These are phyloP conservation scores for Carduelis carduelis DNA, from an alignment of 2,797 vertebrate species.

Conservation along the genomic window DNA sequence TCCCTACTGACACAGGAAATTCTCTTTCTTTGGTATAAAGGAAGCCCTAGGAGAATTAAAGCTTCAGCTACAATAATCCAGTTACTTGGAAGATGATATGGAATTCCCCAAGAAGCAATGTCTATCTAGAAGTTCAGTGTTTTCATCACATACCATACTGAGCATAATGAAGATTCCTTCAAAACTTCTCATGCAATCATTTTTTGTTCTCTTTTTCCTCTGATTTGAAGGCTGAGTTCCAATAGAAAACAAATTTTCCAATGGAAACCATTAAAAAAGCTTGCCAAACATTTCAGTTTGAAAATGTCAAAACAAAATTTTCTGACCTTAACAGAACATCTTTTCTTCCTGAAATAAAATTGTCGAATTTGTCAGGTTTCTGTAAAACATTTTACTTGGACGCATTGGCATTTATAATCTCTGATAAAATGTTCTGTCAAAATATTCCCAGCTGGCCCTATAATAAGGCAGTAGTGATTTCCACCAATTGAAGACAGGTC, in stretches of 20 bases:
- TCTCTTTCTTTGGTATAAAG: not conserved
- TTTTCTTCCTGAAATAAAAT: conserved; percentile 21
- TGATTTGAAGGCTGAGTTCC: not conserved
- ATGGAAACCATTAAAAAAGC: not conserved
- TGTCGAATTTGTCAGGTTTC: conserved; percentile 27
- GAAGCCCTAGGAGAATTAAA: not conserved
- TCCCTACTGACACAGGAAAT: not conserved
- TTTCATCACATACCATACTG: not conserved
- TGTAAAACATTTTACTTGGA: conserved; percentile 43
- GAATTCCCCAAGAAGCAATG: not conserved
- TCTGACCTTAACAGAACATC: not conserved
- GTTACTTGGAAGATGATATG: not conserved
- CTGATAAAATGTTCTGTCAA: conserved; percentile 52
- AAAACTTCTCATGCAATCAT: not conserved
- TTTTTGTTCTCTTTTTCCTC: not conserved
- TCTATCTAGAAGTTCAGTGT: not conserved
- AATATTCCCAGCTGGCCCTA: conserved; percentile 47
- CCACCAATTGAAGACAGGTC: not conserved
- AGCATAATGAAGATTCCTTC: not conserved
- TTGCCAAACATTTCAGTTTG: conserved; percentile 34
- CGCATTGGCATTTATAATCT: conserved; percentile 2
- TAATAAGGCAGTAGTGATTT: conserved; percentile 44
- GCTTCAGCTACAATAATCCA: not conserved
- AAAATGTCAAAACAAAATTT: conserved; percentile 48
- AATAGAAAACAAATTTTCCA: not conserved